Percentiles rank a stretch among this genome's conserved stretches.
Evolutionary conservation across 2,113 vertebrate species (phyloP).

Genomic region (Salvelinus alpinus): DNA sequence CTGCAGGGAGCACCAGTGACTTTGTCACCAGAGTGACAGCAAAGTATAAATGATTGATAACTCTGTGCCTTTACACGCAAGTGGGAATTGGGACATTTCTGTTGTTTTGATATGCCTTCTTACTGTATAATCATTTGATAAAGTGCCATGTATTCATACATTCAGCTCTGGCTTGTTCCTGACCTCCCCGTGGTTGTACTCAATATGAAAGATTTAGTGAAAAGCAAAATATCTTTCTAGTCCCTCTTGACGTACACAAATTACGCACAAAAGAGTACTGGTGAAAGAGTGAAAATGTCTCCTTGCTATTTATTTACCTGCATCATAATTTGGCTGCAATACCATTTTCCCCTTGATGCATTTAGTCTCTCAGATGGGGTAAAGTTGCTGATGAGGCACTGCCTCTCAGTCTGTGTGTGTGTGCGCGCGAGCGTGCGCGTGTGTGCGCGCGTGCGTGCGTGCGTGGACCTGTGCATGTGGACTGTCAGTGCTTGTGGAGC

Average conservation of each 20-base stretch:
- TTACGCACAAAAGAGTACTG: no score
- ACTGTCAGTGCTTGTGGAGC: slow-evolving; percentile 6
- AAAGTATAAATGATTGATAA: not conserved
- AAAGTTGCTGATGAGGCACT: no score
- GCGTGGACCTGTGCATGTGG: not conserved
- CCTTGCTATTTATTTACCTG: not conserved
- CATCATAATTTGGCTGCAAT: not conserved
- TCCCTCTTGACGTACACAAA: not conserved
- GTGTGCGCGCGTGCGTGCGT: accelerated
- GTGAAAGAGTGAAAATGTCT: no score
- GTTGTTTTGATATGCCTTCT: not conserved
- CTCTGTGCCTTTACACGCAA: no score
- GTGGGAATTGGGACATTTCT: no score
- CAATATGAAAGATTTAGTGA: not conserved
- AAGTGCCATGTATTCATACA: not conserved
- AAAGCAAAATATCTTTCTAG: not conserved
- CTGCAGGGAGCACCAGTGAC: not conserved
- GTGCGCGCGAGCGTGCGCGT: no score
- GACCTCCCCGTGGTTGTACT: not conserved
- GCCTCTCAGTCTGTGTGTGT: no score
- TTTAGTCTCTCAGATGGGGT: no score
- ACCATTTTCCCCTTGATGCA: not conserved
- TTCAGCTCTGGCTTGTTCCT: not conserved
- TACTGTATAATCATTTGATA: not conserved
- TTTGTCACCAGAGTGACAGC: not conserved